phyloP scores from a whole-genome alignment of 1,140 invertebrate genomes.

The Argopecten irradians region DNA sequence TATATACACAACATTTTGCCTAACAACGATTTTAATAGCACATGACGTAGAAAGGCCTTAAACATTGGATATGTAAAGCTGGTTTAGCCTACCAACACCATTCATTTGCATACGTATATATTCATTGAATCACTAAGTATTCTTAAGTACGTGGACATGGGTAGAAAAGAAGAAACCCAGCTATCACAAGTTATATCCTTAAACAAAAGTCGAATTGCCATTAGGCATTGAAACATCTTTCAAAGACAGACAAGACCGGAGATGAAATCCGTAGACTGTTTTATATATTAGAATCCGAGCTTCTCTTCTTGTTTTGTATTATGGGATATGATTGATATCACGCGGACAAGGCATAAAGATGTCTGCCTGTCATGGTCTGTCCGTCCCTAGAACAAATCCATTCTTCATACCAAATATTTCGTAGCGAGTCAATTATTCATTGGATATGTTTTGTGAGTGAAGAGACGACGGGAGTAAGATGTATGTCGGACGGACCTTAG shows the following conservation, averaged over 20 bases:
- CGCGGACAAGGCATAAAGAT: neutral
- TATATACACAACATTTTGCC: too few relatives aligned
- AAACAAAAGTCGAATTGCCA: too few relatives aligned
- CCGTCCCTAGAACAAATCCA: constrained; percentile 5
- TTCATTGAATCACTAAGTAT: too few relatives aligned
- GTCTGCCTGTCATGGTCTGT: constrained; percentile 2
- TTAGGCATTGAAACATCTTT: too few relatives aligned
- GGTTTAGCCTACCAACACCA: too few relatives aligned
- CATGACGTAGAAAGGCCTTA: too few relatives aligned
- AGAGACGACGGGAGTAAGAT: neutral
- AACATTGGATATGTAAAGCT: too few relatives aligned
- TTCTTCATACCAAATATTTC: constrained; percentile 1
- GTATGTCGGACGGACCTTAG: neutral
- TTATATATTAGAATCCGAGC: neutral
- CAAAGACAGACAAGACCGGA: neutral
- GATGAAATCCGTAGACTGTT: neutral
- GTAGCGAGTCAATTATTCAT: constrained; percentile 14
- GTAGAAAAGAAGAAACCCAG: too few relatives aligned
- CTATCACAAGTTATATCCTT: too few relatives aligned
- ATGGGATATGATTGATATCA: neutral
- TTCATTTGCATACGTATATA: too few relatives aligned
- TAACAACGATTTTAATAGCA: too few relatives aligned
- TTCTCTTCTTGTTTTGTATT: neutral
- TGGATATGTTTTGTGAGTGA: neutral
- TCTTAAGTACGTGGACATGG: too few relatives aligned